These are phyloP conservation scores for Pterocles burchelli DNA, from an alignment of 2,113 vertebrate genomes.

Conservation along the genomic window DNA sequence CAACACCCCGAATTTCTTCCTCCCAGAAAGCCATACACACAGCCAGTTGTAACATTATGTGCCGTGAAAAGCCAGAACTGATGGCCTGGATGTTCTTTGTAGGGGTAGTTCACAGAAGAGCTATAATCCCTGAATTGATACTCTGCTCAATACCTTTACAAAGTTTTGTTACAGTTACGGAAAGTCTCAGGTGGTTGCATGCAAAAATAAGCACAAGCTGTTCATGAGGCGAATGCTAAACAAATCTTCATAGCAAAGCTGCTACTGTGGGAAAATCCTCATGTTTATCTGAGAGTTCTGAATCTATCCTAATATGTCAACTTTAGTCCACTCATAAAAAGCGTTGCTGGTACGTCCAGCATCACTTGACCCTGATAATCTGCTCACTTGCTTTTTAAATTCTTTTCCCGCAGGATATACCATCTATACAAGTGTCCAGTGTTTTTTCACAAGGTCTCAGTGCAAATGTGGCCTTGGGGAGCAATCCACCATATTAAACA, in stretches of 20 bases:
- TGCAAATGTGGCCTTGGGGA: not conserved
- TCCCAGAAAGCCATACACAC: not conserved
- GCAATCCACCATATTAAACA: conserved; percentile 22
- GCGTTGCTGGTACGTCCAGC: not conserved
- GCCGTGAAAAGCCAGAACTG: not conserved
- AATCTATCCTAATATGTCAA: not conserved
- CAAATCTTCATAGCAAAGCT: not conserved
- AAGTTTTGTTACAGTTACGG: not conserved
- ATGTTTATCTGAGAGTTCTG: not conserved
- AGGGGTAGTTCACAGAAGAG: not conserved
- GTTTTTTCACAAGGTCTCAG: not conserved
- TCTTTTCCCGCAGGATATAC: not conserved
- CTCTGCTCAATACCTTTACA: not conserved
- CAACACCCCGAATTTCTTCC: not conserved
- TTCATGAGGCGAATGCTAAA: not conserved
- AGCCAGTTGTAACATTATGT: not conserved
- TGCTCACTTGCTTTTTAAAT: not conserved
- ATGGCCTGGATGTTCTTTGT: not conserved
- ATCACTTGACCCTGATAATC: not conserved
- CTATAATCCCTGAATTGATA: not conserved
- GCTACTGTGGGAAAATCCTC: not conserved
- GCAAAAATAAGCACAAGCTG: conserved; percentile 32
- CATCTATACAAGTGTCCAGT: not conserved
- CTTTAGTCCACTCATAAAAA: not conserved
- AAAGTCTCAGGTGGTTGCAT: not conserved